Evolutionary conservation across 2,113 vertebrate genomes (phyloP).

Genomic region (Pyrgilauda ruficollis): DNA sequence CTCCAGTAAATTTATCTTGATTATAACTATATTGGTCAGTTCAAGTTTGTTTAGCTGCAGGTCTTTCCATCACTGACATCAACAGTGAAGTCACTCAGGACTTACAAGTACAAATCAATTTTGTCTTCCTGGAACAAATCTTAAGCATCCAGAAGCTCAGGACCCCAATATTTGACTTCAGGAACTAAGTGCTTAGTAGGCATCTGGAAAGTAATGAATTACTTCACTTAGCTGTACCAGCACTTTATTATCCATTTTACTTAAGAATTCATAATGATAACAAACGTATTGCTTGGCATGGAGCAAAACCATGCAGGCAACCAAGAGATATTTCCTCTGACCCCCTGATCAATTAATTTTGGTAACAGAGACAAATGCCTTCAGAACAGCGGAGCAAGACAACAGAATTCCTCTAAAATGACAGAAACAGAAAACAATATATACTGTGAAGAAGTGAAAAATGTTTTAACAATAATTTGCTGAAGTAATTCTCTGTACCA

Average conservation of each 20-base stretch:
- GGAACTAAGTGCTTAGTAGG: conserved; percentile 27
- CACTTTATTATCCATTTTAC: conserved; percentile 35
- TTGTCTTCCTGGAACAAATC: neutral
- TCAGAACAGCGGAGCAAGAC: neutral
- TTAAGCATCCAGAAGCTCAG: neutral
- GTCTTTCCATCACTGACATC: neutral
- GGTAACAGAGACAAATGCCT: neutral
- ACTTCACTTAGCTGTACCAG: conserved; percentile 27
- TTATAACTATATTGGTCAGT: neutral
- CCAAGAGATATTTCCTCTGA: conserved; percentile 23
- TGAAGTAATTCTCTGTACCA: neutral
- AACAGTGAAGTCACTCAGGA: neutral
- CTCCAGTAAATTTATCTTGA: conserved; percentile 4
- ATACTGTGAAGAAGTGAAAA: neutral
- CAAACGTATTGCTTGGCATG: neutral
- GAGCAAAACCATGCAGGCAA: conserved; percentile 4
- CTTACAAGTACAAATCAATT: neutral
- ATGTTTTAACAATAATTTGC: neutral
- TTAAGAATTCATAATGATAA: conserved; percentile 4
- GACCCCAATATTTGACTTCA: neutral
- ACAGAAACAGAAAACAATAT: neutral
- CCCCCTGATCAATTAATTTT: conserved; percentile 30
- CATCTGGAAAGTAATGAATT: conserved; percentile 24
- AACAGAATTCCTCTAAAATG: neutral
- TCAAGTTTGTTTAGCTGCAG: neutral